Percentiles rank a stretch among this genome's conserved stretches.
Evolutionary conservation across 2,797 vertebrate species (phyloP).

Genomic region (Microctenopoma lineatum): DNA sequence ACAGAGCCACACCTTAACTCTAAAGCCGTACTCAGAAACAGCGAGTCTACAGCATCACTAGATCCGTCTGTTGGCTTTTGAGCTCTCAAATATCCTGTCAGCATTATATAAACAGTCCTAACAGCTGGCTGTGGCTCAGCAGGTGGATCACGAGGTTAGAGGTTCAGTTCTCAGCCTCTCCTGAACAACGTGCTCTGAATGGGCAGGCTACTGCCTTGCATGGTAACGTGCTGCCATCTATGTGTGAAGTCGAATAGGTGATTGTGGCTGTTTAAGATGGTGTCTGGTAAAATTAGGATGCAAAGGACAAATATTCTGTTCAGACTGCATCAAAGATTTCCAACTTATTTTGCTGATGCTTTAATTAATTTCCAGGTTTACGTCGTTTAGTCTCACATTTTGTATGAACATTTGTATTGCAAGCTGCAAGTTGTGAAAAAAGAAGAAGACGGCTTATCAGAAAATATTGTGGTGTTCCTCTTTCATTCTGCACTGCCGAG

Average conservation of each 20-base stretch:
- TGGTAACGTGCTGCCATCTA: not conserved
- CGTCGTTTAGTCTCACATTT: not conserved
- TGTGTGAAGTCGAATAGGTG: not conserved
- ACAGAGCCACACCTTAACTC: slow-evolving; percentile 3
- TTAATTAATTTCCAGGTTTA: slow-evolving; percentile 34
- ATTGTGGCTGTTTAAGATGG: not conserved
- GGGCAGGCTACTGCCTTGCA: not conserved
- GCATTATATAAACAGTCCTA: not conserved
- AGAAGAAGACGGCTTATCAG: not conserved
- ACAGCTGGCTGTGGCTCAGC: not conserved
- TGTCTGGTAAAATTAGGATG: not conserved
- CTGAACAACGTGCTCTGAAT: not conserved
- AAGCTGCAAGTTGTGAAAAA: not conserved
- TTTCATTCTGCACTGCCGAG: not conserved
- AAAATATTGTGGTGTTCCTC: not conserved
- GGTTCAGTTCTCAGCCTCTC: not conserved
- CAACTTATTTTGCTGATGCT: slow-evolving; percentile 29
- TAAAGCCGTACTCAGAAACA: not conserved
- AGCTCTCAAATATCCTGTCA: slow-evolving; percentile 4
- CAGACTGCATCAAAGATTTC: slow-evolving; percentile 19
- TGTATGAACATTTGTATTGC: not conserved
- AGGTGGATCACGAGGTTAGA: not conserved
- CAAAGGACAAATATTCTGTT: not conserved
- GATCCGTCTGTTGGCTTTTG: not conserved
- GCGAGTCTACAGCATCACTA: slow-evolving; percentile 9